Evolutionary conservation across 2,888 invertebrate genomes (phyloP), one percentile per base, ranked within the genome.

Genomic region (Cryptops parisi): DNA sequence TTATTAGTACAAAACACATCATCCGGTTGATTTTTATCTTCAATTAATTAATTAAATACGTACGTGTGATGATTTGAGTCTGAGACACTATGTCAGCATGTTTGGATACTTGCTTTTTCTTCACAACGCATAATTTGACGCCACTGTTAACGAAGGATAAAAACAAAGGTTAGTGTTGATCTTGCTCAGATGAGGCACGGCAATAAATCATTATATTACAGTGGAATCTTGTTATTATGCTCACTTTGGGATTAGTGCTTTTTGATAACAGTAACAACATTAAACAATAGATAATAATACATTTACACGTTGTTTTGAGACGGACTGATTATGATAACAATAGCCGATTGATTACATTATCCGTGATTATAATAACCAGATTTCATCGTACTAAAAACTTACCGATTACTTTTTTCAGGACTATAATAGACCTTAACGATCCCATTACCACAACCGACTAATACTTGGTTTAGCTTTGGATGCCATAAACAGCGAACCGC

Each of bases 381-480:
- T 19, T 21, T 21, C 43, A 41, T 21, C 5, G 6, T n/a, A 12
- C 43, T 33, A 9, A 15, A 47, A 49, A 47, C 54, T 57, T 49
- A 57, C 52, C 39, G 76, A 54, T 87, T 74, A 64, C 93, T 94
- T 43, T 79, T 77, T 54, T 81, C 79, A 1, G 84, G 81, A 65
- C 96, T 94, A 62, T 94, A 99, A 65, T 83, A 90, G 52, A 91
- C 82, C 63, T 89, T 88, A 0, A 91, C 82, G 0, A 78, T 74
- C 0, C 97, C 97, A 66, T 91, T 87, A 0, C 90, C 90, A 60
- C 88, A 86, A 0, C 93, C 88, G 0, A 89, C 81, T 58, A 96
- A 86, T 41, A 98, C 80, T 67, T 98, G 98, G 66, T 98, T 97
- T n/a, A 98, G 70, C 67, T 91, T 89, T 0, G 97, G 87, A 71